Evolutionary conservation across 2,888 invertebrate species (phyloP).

Genomic region (Augochlorella aurata): DNA sequence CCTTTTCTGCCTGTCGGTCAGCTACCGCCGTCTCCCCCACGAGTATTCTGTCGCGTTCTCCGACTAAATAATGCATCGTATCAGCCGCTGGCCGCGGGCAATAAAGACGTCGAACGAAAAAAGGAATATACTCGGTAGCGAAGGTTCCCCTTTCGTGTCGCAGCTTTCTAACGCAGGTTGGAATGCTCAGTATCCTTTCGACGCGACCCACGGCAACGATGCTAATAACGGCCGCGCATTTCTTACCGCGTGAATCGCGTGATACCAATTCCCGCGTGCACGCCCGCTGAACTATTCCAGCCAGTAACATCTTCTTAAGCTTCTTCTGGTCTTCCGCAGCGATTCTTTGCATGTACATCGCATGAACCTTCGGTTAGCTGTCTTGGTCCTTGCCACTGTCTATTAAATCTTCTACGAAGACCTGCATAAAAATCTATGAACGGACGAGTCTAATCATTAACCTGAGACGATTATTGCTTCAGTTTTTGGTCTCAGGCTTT

Average conservation of each 20-base stretch:
- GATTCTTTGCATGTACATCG: no score
- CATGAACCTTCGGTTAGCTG: background rate
- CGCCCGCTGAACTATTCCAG: conserved; percentile 52
- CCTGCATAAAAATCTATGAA: no score
- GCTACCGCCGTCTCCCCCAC: background rate
- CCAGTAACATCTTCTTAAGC: conserved; percentile 66
- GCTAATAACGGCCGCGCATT: conserved; percentile 33
- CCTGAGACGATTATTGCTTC: no score
- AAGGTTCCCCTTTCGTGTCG: background rate
- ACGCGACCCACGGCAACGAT: background rate
- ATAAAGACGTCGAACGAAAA: background rate
- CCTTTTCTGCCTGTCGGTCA: background rate
- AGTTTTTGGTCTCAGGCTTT: no score
- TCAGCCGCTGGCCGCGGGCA: background rate
- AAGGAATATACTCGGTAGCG: background rate
- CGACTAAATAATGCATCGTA: background rate
- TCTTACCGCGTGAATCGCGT: conserved; percentile 62
- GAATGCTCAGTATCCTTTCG: background rate
- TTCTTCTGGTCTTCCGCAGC: conserved; percentile 28
- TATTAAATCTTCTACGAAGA: no score
- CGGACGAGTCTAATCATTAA: no score
- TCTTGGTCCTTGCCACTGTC: no score
- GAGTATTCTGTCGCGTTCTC: background rate
- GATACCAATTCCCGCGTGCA: conserved; percentile 63
- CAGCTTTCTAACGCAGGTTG: background rate